Evolutionary conservation across 2,888 invertebrate species (phyloP), one percentile per base, ranked within the genome.

Genomic region (Agrypnus murinus): DNA sequence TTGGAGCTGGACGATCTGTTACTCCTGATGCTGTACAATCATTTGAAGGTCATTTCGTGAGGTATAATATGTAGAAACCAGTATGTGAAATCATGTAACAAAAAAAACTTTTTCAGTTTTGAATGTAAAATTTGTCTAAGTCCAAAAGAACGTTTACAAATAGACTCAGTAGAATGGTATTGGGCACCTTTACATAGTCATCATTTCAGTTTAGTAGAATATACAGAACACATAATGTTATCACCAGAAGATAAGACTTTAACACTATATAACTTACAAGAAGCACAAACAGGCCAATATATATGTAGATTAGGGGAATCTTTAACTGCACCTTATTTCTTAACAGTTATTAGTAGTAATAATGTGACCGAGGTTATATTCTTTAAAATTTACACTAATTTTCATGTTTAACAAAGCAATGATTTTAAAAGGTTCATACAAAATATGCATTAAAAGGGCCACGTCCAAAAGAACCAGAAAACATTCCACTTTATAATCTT

Each of bases 211-310:
- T 78, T 81, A 12, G 74, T 88, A 12, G 85, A 87, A 74, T 83
- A 81, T 67, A 83, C 84, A 4, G 87, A 88, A 72, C 84, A 87
- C 70, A 81, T 83, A 38, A 73, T 87, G 34, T 74, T 87, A 71
- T 84, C 87, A 3, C 84, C 86, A 0, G 82, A 85, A 12, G 86
- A 87, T 59, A 86, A 86, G 73, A 80, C 84, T 45, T 79, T 92
- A 45, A 84, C 85, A n/a, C 85, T 91, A 57, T 89, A 88, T 77
- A 87, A 89, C 76, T 82, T 88, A 38, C 81, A 83, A 64, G 74
- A 74, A 1, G 83, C 85, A 43, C 87, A 90, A 77, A 86, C 86
- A 0, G 91, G 91, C 0, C 84, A 88, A 63, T 92, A 91, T 78
- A 83, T 87, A 74, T 92, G 91, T 77, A 81, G 82, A 75, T 74